phyloP scores from a whole-genome alignment of 2,113 vertebrate genomes.

The Corythornis madagascariensis region DNA sequence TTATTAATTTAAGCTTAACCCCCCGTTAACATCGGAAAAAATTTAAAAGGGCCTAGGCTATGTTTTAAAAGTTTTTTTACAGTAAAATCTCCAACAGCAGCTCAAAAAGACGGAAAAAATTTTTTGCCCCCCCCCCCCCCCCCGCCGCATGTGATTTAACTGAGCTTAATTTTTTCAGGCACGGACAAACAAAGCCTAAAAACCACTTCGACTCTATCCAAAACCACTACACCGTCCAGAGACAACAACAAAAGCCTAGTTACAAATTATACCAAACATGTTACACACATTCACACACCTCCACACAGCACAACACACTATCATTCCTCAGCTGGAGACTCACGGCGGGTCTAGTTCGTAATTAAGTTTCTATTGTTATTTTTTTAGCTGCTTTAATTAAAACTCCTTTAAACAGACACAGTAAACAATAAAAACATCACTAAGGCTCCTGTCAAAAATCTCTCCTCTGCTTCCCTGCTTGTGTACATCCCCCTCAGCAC shows the following conservation, averaged over 20 bases:
- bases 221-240: slow-evolving; percentile 17
- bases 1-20: no score
- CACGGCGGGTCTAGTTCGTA: neutral
- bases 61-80: no score
- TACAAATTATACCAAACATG: neutral
- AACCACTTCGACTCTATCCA: slow-evolving; percentile 13
- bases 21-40: no score
- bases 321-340: slow-evolving; percentile 17
- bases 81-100: no score
- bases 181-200: slow-evolving; percentile 37
- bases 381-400: slow-evolving; percentile 54
- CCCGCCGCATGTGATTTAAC: neutral
- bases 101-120: no score
- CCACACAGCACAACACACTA: neutral
- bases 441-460: slow-evolving; percentile 1
- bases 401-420: slow-evolving; percentile 4
- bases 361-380: slow-evolving; percentile 42
- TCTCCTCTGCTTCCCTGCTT: neutral
- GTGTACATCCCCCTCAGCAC: neutral
- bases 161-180: slow-evolving; percentile 46
- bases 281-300: neutral
- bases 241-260: neutral
- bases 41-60: no score
- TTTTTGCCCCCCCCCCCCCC: no score
- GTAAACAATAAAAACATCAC: neutral